Evolutionary conservation across 2,113 vertebrate species (phyloP), one percentile per base, ranked within the genome.

Genomic region (Mixornis gularis): DNA sequence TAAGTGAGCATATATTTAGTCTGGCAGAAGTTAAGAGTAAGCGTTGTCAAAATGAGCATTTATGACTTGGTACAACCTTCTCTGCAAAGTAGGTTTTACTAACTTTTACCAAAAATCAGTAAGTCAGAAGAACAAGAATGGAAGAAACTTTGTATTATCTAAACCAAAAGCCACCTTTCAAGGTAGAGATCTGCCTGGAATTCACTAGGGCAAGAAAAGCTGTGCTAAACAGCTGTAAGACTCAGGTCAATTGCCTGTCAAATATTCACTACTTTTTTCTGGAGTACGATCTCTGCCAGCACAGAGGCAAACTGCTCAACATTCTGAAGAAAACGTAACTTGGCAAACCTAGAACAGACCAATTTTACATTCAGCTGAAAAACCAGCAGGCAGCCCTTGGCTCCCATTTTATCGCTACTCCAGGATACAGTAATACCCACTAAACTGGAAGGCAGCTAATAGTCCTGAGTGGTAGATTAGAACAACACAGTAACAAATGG

Each of bases 1-100:
- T 48, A 79, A 38, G 27, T 17, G 30, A 95, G 76, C 36, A 83
- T 43, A 12, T 80, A 83, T 91, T 95, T 93, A 63, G 36, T 52
- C 85, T 94, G 90, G 87, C 85, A 91, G 55, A 73, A 89, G 78
- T 94, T 89, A 87, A 81, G 30, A 87, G 79, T 70, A 80, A 72
- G 41, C 0, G 2, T 15, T 65, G 64, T 70, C 40, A 52, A 26
- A 66, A 93, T 11, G 65, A 95, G 55, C 56, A 92, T 90, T 90
- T 59, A 85, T 55, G 38, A 80, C 71, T 79, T 41, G 19, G 46
- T 82, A 59, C 32, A 69, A 17, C n/a, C 74, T 43, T 77, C 59
- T 69, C 36, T 70, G 48, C 13, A 30, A 87, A 69, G 12, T 9
- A 83, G 66, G 25, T 63, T 89, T 88, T 65, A 85, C 34, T 60